Evolutionary conservation across 1,140 invertebrate species (phyloP).

Genomic region (Andrena cerasifolii): DNA sequence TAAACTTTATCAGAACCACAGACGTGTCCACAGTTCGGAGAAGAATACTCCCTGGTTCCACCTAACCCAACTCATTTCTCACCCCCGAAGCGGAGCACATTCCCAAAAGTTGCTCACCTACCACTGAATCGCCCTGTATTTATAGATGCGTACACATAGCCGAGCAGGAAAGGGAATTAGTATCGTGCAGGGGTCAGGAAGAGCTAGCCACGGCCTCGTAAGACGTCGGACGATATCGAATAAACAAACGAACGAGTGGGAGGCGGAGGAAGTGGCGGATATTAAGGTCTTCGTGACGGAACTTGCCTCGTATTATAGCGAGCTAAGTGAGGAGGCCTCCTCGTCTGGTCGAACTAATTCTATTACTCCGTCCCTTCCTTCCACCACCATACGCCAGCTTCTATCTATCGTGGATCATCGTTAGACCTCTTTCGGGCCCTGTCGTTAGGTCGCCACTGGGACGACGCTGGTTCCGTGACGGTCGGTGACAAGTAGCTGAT

Average conservation of each 20-base stretch:
- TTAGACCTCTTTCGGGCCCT: conserved; percentile 17
- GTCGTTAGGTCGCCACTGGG: conserved; percentile 36
- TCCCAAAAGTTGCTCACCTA: too few species aligned
- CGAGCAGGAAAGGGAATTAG: conserved; percentile 45
- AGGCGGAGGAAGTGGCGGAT: conserved; percentile 71
- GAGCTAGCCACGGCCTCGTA: conserved; percentile 48
- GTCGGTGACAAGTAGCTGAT: conserved; percentile 28
- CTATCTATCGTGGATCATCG: conserved; percentile 48
- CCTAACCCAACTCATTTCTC: too few species aligned
- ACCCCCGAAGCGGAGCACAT: not conserved
- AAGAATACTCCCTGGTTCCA: too few species aligned
- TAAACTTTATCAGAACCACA: too few species aligned
- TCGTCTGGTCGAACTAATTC: conserved; percentile 70
- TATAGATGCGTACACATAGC: not conserved
- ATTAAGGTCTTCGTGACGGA: conserved; percentile 75
- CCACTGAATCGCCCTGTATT: not conserved
- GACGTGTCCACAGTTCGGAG: too few species aligned
- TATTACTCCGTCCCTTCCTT: conserved; percentile 62
- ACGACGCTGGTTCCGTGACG: conserved; percentile 13
- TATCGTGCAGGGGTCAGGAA: conserved; percentile 58
- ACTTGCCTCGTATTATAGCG: conserved; percentile 69
- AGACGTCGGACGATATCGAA: conserved; percentile 71
- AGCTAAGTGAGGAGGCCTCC: conserved; percentile 64
- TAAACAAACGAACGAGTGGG: conserved; percentile 73
- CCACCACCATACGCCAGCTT: conserved; percentile 41